Evolutionary conservation across 2,113 vertebrate species (phyloP).

Genomic region (Muntiacus reevesi): DNA sequence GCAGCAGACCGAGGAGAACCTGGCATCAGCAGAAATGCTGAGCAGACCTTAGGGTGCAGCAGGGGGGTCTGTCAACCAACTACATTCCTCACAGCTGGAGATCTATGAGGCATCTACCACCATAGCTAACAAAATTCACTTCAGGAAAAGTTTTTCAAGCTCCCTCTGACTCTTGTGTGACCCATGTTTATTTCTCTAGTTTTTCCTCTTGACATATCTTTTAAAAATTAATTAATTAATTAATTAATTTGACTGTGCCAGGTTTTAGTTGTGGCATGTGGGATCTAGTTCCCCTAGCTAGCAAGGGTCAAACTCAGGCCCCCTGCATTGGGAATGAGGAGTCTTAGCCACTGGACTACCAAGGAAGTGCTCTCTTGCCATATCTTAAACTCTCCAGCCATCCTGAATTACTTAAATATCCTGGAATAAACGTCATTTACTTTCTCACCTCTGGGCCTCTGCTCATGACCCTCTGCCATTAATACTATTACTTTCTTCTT

Average conservation of each 20-base stretch:
- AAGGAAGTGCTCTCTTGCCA: not conserved
- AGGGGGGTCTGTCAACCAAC: not conserved
- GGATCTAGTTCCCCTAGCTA: not conserved
- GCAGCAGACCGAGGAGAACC: not conserved
- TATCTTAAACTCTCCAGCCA: not conserved
- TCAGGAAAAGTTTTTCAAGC: not conserved
- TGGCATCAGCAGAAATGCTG: not conserved
- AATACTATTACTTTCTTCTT: not conserved
- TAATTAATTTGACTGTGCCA: not conserved
- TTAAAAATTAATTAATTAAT: not conserved
- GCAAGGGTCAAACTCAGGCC: not conserved
- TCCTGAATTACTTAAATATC: not conserved
- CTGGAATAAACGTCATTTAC: not conserved
- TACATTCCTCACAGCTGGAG: not conserved
- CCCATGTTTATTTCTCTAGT: not conserved
- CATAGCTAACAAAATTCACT: not conserved
- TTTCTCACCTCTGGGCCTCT: not conserved
- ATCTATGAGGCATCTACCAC: not conserved
- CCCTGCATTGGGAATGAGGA: not conserved
- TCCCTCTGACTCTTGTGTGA: not conserved
- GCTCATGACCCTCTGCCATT: not conserved
- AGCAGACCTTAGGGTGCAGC: not conserved
- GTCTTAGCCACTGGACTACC: not conserved
- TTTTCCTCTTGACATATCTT: not conserved
- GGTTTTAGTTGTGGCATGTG: not conserved